Conservation (phyloP, 2,113 vertebrate genomes). For the Arizona elegans region DNA sequence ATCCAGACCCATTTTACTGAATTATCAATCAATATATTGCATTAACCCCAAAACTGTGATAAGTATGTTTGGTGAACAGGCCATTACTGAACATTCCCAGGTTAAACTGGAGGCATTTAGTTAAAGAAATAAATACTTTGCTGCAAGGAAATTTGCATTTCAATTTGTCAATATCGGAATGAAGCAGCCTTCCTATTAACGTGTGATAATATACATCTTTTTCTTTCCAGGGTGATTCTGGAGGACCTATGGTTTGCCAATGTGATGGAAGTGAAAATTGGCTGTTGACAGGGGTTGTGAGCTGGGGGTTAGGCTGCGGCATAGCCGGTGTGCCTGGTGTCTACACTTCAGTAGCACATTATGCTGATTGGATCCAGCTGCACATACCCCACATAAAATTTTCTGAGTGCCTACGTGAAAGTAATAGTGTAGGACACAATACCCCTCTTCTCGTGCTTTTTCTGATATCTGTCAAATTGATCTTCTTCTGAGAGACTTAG, state of each 20-base stretch:
- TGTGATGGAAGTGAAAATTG: slow-evolving; percentile 30
- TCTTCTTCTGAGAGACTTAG: neutral
- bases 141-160: neutral
- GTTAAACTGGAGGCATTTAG: neutral
- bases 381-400: neutral
- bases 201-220: neutral
- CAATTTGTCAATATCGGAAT: neutral
- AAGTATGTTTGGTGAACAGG: neutral
- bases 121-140: neutral
- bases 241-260: slow-evolving; percentile 54
- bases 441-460: neutral
- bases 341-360: slow-evolving; percentile 34
- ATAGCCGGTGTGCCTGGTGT: slow-evolving; percentile 10
- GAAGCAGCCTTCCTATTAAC: neutral
- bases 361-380: slow-evolving; percentile 18
- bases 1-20: neutral
- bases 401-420: neutral
- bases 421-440: neutral
- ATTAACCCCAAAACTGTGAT: neutral
- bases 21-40: neutral
- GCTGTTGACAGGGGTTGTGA: slow-evolving; percentile 54
- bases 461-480: neutral
- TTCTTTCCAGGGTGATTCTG: slow-evolving; percentile 55
- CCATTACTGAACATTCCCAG: neutral
- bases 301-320: slow-evolving; percentile 44